Evolutionary conservation across 2,888 invertebrate genomes (phyloP).

Genomic region (Drosophila tanythrix): DNA sequence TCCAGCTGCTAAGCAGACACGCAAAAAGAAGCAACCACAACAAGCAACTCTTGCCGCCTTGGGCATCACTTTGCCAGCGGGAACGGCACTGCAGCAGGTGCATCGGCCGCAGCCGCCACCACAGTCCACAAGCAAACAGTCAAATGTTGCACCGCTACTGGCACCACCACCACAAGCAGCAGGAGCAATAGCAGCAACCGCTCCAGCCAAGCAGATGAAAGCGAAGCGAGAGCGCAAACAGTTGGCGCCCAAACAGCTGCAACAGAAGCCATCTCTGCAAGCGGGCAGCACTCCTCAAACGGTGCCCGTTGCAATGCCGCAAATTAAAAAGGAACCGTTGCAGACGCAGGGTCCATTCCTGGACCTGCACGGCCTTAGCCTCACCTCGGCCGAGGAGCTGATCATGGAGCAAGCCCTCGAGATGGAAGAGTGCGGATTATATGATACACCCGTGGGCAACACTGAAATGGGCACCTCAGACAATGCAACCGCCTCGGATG

Average conservation of each 20-base stretch:
- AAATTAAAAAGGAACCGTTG: conserved; percentile 68
- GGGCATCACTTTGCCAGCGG: conserved; percentile 69
- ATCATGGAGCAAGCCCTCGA: conserved; percentile 85
- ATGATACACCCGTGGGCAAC: conserved; percentile 66
- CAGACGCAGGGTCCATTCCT: conserved; percentile 67
- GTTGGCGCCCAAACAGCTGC: conserved; percentile 78
- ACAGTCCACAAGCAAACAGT: conserved; percentile 10
- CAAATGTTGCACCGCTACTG: conserved; percentile 31
- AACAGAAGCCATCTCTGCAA: conserved; percentile 62
- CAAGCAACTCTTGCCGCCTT: conserved; percentile 71
- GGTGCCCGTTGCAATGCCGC: conserved; percentile 35
- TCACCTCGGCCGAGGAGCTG: conserved; percentile 83
- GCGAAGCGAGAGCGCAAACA: conserved; percentile 81
- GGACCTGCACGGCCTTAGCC: conserved; percentile 82
- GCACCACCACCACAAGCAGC: conserved; percentile 24
- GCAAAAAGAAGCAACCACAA: conserved; percentile 72
- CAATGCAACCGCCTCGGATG: conserved; percentile 80
- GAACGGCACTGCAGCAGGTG: conserved; percentile 64
- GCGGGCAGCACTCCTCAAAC: background rate
- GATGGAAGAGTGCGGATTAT: conserved; percentile 84
- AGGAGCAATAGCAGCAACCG: conserved; percentile 3
- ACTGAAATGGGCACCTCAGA: conserved; percentile 75
- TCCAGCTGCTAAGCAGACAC: conserved; percentile 56
- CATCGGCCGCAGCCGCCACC: conserved; percentile 34
- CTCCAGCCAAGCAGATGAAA: conserved; percentile 64